phyloP scores from a whole-genome alignment of 2,113 vertebrate species.

The Nicator chloris region DNA sequence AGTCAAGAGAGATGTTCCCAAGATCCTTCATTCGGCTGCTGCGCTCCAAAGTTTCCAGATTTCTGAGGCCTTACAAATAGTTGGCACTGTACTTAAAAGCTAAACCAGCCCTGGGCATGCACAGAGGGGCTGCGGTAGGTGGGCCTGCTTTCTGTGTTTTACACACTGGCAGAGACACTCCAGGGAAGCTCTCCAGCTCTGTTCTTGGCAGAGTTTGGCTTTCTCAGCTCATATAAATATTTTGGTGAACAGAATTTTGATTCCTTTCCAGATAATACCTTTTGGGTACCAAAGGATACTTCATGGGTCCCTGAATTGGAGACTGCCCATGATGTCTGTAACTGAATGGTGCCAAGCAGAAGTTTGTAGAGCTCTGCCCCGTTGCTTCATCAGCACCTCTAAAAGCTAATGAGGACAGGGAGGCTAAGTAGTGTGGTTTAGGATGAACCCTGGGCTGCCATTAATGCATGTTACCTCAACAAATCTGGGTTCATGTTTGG shows the following conservation, averaged over 20 bases:
- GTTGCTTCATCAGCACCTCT: background rate
- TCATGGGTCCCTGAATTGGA: background rate
- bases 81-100: background rate
- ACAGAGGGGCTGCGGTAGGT: conserved; percentile 17
- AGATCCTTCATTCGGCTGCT: conserved; percentile 96
- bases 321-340: background rate
- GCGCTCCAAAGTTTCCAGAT: conserved; percentile 95
- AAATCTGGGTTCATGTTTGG: background rate
- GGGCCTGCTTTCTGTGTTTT: conserved; percentile 18
- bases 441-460: background rate
- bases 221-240: conserved; percentile 67
- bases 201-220: conserved; percentile 50
- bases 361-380: background rate
- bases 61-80: conserved; percentile 90
- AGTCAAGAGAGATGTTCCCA: conserved; percentile 99
- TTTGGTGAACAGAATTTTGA: conserved; percentile 68
- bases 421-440: background rate
- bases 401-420: background rate
- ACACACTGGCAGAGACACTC: conserved; percentile 5
- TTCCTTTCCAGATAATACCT: conserved; percentile 51
- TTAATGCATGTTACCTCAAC: background rate
- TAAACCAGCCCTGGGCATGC: background rate
- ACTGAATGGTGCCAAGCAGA: background rate
- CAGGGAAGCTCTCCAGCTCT: background rate
- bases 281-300: background rate